Base-by-base conservation (phyloP, 2,797 vertebrate genomes). In the Poecilia wingei region DNA sequence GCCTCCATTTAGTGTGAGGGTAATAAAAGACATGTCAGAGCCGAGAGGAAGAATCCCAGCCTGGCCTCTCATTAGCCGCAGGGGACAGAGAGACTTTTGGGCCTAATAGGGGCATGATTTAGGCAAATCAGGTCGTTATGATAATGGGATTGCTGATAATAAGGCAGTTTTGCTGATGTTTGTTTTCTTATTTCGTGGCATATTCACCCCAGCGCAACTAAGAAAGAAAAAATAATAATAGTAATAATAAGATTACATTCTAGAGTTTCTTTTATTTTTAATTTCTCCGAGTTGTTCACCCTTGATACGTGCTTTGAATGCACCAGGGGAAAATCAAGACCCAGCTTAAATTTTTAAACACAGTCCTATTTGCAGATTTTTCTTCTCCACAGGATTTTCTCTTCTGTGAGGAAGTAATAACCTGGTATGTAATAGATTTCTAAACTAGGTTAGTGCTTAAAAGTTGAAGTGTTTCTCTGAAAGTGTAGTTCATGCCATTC, bases 1-100 rank as follows among this genome's bases (percentile, higher is more conserved):
- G 94, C 93, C 79, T 95, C 94, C 94, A 87, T 95, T 96, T 96
- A 96, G 94, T 95, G 95, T 96, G 91, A 96, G 93, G 86, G 93
- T 91, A 95, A 94, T 95, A 95, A 96, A 94, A 95, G 95, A 92
- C 92, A 92, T 95, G 95, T 96, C 95, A 95, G 87, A 78, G 85
- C 91, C 82, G 83, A 84, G 85, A 80, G 89, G 89, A 82, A 47
- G 91, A 84, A 86, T 78, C 82, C 89, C 88, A 89, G 91, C 86
- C 90, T 64, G 87, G 92, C 71, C 86, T 80, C 94, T 96, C 94
- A 95, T 96, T 95, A 95, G 79, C 86, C 92, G 80, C 79, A 12
- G 82, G 92, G 93, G 93, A 91, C 91, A 86, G 81, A 92, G 90
- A 83, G 89, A 93, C 93, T 89, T 88, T 89, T 81, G 88, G 86